Conservation (phyloP, 2,797 vertebrate species). For the Cetoscarus ocellatus region DNA sequence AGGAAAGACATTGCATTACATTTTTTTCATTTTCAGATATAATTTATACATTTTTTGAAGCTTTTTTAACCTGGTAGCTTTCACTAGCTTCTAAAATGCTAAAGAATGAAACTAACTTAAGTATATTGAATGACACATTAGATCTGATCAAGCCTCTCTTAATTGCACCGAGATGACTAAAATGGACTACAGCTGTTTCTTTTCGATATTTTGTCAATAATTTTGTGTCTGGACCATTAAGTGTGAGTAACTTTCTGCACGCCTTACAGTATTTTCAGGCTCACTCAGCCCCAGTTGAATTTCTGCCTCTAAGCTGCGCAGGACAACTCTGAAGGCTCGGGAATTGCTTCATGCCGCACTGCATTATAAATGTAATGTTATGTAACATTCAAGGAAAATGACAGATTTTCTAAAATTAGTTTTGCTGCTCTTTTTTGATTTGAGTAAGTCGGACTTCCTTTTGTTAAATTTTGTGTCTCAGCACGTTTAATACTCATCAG, state of each 20-base stretch:
- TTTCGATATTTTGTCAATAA: slow-evolving; percentile 25
- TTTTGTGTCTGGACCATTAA: slow-evolving; percentile 10
- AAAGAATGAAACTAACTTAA: no score
- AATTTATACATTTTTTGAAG: no score
- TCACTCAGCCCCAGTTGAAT: background rate
- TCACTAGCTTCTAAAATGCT: no score
- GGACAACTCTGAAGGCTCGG: slow-evolving; percentile 6
- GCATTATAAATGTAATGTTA: slow-evolving; percentile 5
- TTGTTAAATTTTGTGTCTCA: no score
- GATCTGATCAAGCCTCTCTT: no score
- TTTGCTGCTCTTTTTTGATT: background rate
- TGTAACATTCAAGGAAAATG: background rate
- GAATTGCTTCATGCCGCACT: slow-evolving; percentile 31
- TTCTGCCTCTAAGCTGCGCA: background rate
- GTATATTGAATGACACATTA: no score
- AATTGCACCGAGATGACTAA: background rate
- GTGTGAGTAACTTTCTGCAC: slow-evolving; percentile 8
- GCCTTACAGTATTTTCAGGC: slow-evolving; percentile 14
- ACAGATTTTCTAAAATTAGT: background rate
- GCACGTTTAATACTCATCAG: no score
- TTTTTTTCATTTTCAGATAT: no score
- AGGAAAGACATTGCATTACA: background rate
- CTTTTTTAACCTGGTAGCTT: no score
- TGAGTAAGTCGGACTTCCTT: background rate
- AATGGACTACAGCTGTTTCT: slow-evolving; percentile 8